Conservation (phyloP, 2,797 vertebrate genomes). For the Thripadectes ignobilis region DNA sequence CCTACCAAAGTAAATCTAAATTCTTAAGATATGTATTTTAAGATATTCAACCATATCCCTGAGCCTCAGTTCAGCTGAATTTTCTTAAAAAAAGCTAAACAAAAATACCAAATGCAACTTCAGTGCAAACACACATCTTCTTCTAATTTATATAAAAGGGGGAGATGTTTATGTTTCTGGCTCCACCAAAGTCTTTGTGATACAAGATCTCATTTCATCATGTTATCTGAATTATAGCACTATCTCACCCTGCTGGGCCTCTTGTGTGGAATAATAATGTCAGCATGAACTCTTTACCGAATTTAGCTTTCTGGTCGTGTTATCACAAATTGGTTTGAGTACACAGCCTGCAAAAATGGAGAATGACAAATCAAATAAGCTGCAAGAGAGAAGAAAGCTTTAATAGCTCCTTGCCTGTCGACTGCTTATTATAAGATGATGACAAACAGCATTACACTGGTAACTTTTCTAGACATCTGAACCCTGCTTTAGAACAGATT, state of each 20-base stretch:
- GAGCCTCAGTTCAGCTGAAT: background rate
- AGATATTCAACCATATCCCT: background rate
- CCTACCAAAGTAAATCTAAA: slow-evolving; percentile 4
- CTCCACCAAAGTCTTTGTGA: slow-evolving; percentile 13
- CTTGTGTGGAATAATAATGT: slow-evolving; percentile 43
- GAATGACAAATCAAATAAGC: slow-evolving; percentile 63
- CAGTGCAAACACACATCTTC: background rate
- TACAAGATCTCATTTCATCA: slow-evolving; percentile 53
- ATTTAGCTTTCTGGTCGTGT: slow-evolving; percentile 64
- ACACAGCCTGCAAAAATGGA: slow-evolving; percentile 21
- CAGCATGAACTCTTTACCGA: slow-evolving; percentile 52
- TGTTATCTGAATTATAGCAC: slow-evolving; percentile 31
- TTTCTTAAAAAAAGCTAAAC: background rate
- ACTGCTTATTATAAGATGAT: slow-evolving; percentile 33
- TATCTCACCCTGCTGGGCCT: slow-evolving; percentile 29
- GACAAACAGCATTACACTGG: slow-evolving; percentile 21
- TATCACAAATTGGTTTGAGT: slow-evolving; percentile 65
- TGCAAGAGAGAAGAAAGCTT: slow-evolving; percentile 37
- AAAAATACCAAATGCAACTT: background rate
- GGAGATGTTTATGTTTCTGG: slow-evolving; percentile 31
- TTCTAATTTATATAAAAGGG: slow-evolving; percentile 24
- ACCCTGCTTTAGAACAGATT: slow-evolving; percentile 14
- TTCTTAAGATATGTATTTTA: background rate
- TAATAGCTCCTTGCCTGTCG: slow-evolving; percentile 50
- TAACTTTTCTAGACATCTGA: slow-evolving; percentile 37